These are phyloP conservation scores for Suillia variegata DNA, from an alignment of 2,888 invertebrate genomes.

Conservation along the genomic window DNA sequence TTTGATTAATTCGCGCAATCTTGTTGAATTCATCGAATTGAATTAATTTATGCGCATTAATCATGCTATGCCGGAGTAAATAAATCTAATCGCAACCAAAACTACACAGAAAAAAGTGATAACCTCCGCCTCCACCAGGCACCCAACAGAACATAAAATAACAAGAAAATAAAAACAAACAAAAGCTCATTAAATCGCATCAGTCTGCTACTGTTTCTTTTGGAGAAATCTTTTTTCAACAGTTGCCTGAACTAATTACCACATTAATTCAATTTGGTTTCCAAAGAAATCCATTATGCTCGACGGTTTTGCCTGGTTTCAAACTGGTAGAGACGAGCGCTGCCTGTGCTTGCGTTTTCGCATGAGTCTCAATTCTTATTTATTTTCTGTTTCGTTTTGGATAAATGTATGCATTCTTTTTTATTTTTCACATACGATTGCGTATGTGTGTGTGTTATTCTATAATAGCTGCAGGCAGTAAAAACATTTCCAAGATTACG, in stretches of 20 bases:
- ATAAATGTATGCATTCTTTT: no score
- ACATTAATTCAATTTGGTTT: conserved; percentile 53
- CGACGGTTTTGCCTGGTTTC: background rate
- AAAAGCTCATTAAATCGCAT: conserved; percentile 13
- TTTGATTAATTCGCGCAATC: no score
- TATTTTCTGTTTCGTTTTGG: no score
- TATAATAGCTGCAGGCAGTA: no score
- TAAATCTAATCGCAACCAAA: conserved; percentile 1
- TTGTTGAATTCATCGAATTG: conserved; percentile 14
- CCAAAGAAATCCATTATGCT: background rate
- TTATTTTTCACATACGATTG: no score
- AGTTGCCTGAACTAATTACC: conserved; percentile 56
- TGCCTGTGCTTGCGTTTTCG: no score
- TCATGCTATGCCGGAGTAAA: conserved; percentile 27
- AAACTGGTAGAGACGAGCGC: no score
- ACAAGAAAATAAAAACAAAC: background rate
- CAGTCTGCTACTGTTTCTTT: conserved; percentile 8
- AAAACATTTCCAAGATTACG: no score
- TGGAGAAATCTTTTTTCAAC: conserved; percentile 33
- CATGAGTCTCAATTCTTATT: no score
- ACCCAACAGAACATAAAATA: background rate
- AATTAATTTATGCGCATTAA: conserved; percentile 52
- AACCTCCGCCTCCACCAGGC: background rate
- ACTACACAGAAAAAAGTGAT: background rate
- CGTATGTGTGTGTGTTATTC: no score